phyloP scores from a whole-genome alignment of 2,797 vertebrate species.

The Bryconaethiops microstoma region DNA sequence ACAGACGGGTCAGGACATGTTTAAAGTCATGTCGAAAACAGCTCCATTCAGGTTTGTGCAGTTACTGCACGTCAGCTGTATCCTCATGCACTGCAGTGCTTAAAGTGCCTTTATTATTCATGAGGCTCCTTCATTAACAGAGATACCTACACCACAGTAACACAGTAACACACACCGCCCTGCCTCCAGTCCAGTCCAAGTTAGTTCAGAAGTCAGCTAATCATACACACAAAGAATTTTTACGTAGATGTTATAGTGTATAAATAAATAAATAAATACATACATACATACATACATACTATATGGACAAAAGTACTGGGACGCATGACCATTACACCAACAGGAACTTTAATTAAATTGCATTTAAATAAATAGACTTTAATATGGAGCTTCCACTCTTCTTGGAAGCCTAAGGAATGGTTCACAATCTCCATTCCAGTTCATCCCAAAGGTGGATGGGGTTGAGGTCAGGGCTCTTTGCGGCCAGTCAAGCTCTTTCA shows the following conservation, averaged over 20 bases:
- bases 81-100: slow-evolving; percentile 21
- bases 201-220: slow-evolving; percentile 8
- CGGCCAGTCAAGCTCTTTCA: no score
- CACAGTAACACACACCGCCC: slow-evolving; percentile 14
- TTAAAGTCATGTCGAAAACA: background rate
- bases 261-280: no score
- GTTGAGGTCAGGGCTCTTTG: no score
- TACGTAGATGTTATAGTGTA: background rate
- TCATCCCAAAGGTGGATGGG: no score
- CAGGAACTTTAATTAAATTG: no score
- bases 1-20: background rate
- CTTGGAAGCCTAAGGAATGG: no score
- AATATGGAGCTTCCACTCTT: no score
- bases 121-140: slow-evolving; percentile 20
- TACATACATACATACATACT: no score
- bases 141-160: slow-evolving; percentile 20
- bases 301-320: no score
- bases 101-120: slow-evolving; percentile 32
- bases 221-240: background rate
- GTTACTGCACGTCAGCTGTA: background rate
- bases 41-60: background rate
- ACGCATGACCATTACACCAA: no score
- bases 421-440: no score
- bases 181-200: slow-evolving; percentile 9
- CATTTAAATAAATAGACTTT: no score